These are phyloP conservation scores for Drosophila macrothrix DNA, from an alignment of 2,888 invertebrate genomes.

Conservation along the genomic window DNA sequence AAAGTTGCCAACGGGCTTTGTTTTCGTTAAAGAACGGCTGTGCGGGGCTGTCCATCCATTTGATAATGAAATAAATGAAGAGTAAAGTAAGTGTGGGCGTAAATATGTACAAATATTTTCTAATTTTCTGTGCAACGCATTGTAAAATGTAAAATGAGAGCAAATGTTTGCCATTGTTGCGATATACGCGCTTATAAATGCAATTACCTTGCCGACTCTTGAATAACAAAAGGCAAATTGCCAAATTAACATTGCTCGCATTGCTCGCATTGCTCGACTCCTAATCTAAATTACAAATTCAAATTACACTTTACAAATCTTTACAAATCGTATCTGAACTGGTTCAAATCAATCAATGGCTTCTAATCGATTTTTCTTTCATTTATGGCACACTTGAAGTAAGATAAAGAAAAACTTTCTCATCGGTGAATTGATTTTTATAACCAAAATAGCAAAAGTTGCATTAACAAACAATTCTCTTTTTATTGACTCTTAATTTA, in stretches of 20 bases:
- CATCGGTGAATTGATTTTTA: background rate
- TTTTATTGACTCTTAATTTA: background rate
- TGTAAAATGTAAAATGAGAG: conserved; percentile 1
- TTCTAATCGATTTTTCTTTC: background rate
- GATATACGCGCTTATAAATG: background rate
- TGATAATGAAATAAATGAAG: conserved; percentile 78
- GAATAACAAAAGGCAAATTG: background rate
- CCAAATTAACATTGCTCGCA: background rate
- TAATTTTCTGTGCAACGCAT: conserved; percentile 26
- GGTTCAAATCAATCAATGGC: background rate
- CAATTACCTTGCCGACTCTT: conserved; percentile 3
- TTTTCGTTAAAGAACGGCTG: conserved; percentile 22
- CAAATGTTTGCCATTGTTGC: conserved; percentile 17
- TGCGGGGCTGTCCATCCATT: conserved; percentile 25
- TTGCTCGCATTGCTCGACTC: background rate
- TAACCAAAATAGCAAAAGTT: background rate
- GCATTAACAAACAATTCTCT: too few species aligned
- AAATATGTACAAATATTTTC: conserved; percentile 53
- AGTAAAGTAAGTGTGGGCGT: conserved; percentile 49
- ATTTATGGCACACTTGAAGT: background rate
- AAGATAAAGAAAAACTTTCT: background rate
- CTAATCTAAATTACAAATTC: background rate
- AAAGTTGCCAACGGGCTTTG: conserved; percentile 66
- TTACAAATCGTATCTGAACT: background rate
- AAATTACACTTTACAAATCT: background rate